Evolutionary conservation across 2,113 vertebrate species (phyloP).

Genomic region (Catharus bicknelli): DNA sequence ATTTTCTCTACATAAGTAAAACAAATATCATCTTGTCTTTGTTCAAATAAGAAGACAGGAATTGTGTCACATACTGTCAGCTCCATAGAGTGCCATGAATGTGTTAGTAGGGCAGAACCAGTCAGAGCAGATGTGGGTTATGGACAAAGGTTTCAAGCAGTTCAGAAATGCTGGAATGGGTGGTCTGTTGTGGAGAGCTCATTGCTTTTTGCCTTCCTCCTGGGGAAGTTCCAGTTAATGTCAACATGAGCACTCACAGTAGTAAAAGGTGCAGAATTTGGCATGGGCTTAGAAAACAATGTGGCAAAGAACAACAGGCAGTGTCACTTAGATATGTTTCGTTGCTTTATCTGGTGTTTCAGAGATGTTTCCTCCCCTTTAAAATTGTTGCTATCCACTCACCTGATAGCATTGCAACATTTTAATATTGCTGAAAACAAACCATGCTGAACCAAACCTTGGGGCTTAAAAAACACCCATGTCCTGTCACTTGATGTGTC

Average conservation of each 20-base stretch:
- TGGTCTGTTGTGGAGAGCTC: not conserved
- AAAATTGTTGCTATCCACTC: not conserved
- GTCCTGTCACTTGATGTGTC: not conserved
- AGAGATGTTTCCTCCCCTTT: not conserved
- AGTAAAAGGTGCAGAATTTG: not conserved
- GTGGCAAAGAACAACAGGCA: not conserved
- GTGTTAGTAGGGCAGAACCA: not conserved
- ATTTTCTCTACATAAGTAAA: not conserved
- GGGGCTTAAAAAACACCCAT: not conserved
- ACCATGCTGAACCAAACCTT: not conserved
- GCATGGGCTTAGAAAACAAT: not conserved
- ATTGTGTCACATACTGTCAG: not conserved
- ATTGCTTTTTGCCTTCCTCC: not conserved
- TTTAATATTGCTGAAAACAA: slow-evolving; percentile 1
- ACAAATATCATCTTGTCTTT: not conserved
- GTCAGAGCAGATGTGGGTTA: not conserved
- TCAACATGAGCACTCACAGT: not conserved
- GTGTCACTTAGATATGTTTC: not conserved
- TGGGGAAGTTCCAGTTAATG: not conserved
- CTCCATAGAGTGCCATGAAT: not conserved
- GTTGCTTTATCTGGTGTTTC: not conserved
- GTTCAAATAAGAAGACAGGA: not conserved
- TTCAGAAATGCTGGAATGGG: not conserved
- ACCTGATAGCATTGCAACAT: not conserved
- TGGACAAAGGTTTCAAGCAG: not conserved